phyloP scores from a whole-genome alignment of 2,113 vertebrate genomes.

The Lasiurus cinereus region DNA sequence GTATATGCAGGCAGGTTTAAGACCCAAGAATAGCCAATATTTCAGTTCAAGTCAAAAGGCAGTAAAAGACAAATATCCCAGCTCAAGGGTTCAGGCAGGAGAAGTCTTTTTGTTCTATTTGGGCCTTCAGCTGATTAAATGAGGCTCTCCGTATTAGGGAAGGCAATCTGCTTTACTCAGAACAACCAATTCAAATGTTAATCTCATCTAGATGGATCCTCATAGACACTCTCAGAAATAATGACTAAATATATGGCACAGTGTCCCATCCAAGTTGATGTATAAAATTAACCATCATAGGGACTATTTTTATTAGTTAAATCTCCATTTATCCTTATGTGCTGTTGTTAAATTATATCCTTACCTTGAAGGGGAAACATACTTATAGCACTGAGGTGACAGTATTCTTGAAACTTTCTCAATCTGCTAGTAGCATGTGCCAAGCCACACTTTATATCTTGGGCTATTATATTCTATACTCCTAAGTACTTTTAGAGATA shows the following conservation, averaged over 20 bases:
- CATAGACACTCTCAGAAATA: neutral
- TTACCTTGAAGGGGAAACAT: neutral
- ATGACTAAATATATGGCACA: neutral
- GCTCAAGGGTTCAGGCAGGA: neutral
- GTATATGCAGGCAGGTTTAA: neutral
- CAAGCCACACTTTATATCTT: neutral
- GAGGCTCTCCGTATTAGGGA: neutral
- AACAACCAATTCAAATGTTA: neutral
- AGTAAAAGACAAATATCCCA: neutral
- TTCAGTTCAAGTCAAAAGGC: neutral
- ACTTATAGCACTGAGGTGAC: neutral
- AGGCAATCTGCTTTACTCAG: neutral
- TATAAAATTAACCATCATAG: neutral
- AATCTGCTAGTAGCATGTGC: neutral
- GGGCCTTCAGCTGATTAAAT: neutral
- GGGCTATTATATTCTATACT: neutral
- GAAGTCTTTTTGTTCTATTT: neutral
- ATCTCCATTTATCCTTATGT: neutral
- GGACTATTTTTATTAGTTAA: neutral
- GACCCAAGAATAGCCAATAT: neutral
- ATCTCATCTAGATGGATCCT: neutral
- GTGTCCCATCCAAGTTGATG: neutral
- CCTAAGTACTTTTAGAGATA: neutral
- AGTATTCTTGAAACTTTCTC: slow-evolving; percentile 10
- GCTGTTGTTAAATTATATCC: neutral